phyloP scores from a whole-genome alignment of 2,797 vertebrate genomes.

The Coendou prehensilis region DNA sequence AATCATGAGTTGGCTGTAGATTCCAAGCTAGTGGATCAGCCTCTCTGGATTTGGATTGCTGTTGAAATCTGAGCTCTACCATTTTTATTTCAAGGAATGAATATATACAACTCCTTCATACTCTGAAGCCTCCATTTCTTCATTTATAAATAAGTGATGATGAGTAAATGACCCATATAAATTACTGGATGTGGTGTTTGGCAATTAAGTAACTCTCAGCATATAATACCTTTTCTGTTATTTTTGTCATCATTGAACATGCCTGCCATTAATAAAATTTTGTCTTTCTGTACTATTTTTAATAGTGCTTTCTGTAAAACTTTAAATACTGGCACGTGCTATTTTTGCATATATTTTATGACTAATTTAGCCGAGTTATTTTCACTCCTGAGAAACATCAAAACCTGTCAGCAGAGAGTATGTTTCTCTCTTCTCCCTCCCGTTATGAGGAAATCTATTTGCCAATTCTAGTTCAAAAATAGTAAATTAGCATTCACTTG shows the following conservation, averaged over 20 bases:
- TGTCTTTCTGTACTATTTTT: constrained; percentile 65
- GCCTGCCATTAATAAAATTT: constrained; percentile 43
- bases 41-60: background rate
- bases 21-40: background rate
- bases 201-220: constrained; percentile 2
- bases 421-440: background rate
- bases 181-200: background rate
- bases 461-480: constrained; percentile 65
- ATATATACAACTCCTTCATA: background rate
- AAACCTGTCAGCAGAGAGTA: constrained; percentile 53
- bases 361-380: constrained; percentile 68
- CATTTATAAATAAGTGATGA: background rate
- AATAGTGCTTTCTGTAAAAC: constrained; percentile 58
- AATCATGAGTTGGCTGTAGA: background rate
- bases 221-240: background rate
- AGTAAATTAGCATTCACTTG: constrained; percentile 72
- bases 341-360: constrained; percentile 71
- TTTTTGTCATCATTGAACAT: background rate
- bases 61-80: background rate
- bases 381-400: constrained; percentile 55
- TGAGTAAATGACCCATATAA: background rate
- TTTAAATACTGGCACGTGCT: constrained; percentile 46
- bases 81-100: background rate
- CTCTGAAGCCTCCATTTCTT: background rate
- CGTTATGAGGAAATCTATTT: constrained; percentile 57